Evolutionary conservation across 2,888 invertebrate genomes (phyloP).

Genomic region (Xiphydria camelus): DNA sequence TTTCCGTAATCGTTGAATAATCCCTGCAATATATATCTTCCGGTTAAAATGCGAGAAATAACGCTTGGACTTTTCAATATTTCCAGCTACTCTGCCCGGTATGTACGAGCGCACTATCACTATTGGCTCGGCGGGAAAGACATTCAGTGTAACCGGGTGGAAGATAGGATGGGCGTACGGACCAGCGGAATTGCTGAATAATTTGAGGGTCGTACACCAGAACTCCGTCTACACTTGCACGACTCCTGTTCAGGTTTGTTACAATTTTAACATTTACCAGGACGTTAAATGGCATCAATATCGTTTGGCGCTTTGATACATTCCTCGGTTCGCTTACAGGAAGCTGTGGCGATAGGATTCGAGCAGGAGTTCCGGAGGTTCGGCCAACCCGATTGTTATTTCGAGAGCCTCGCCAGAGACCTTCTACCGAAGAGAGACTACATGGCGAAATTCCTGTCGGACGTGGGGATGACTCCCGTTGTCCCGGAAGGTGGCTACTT

Average conservation of each 20-base stretch:
- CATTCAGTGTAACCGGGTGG: slow-evolving; percentile 98
- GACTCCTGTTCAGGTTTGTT: slow-evolving; percentile 78
- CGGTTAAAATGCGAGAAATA: too few relatives aligned
- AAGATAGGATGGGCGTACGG: slow-evolving; percentile 97
- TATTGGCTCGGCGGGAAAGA: slow-evolving; percentile 96
- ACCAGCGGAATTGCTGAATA: slow-evolving; percentile 76
- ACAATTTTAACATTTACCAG: neutral
- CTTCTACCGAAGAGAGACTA: slow-evolving; percentile 78
- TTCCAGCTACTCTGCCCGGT: slow-evolving; percentile 80
- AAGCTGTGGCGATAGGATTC: slow-evolving; percentile 88
- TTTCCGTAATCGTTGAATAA: neutral
- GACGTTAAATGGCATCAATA: too few relatives aligned
- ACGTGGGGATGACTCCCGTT: slow-evolving; percentile 87
- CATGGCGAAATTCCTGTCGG: slow-evolving; percentile 72
- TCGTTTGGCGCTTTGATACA: too few relatives aligned
- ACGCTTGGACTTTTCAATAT: too few relatives aligned
- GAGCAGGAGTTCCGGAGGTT: slow-evolving; percentile 79
- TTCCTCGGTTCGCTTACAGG: too few relatives aligned
- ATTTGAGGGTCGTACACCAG: slow-evolving; percentile 89
- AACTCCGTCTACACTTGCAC: slow-evolving; percentile 90
- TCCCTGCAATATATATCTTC: neutral
- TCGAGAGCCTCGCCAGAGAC: slow-evolving; percentile 74
- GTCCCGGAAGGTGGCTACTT: slow-evolving; percentile 98
- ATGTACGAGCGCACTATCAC: slow-evolving; percentile 99
- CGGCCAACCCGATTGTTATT: slow-evolving; percentile 79